Evolutionary conservation across 2,888 invertebrate genomes (phyloP), one percentile per base, ranked within the genome.

Genomic region (Dione juno): DNA sequence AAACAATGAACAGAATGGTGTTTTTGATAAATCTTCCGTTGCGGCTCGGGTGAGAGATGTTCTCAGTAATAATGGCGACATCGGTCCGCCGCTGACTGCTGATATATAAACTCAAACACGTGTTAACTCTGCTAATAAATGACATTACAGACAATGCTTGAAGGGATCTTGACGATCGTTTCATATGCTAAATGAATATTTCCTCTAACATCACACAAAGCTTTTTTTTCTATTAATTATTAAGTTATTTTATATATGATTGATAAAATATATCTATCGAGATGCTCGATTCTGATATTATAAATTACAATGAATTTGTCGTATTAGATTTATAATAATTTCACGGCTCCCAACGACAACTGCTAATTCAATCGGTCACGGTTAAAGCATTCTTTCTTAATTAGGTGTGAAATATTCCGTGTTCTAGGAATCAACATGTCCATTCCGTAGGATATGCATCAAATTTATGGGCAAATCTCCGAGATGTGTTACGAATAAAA

Each of bases 401-500:
- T 88, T 86, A 82, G 84, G 87, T 88, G 88, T 83, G 83, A 86
- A 87, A 77, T 79, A 78, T 78, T 77, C 78, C 78, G 76, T 80
- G 77, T 89, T 89, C 89, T 88, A 83, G 86, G 89, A 90, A 90
- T 77, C 78, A 74, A 78, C 83, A 82, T 84, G 77, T 77, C 74
- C 76, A 76, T 78, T 77, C 83, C 82, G 83, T 82, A 84, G 82
- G 83, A 84, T 83, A 77, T 79, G 82, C 64, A 83, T 77, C 82
- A 87, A 87, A 90, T 90, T 90, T 91, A 90, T 88, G 89, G 86
- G 84, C 89, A 87, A 89, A 91, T 88, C 90, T 86, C 88, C 80
- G 84, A 89, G 90, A 90, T 90, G 87, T 89, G 90, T 89, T 90
- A 91, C 89, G 91, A 92, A 92, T 92, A 92, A 93, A 93, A 93